Evolutionary conservation across 2,797 vertebrate genomes (phyloP), one percentile per base, ranked within the genome.

Genomic region (Echeneis naucrates): DNA sequence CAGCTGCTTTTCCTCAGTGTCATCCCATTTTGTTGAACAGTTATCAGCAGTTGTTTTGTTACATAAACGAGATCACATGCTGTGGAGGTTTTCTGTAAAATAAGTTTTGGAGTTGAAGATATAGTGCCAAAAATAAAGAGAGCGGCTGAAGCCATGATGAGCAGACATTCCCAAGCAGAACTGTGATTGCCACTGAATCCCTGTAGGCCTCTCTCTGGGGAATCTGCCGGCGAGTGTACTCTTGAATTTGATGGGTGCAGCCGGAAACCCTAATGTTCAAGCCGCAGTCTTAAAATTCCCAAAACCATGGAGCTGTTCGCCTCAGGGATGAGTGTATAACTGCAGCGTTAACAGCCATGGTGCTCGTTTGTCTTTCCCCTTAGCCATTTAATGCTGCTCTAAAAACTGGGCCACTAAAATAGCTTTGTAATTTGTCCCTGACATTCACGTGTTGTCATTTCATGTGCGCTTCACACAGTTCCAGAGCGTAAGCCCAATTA

Each of bases 221-320:
- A 90, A 86, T 84, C 62, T 81, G 68, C 70, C 56, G 8, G 52
- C 37, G 50, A 52, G 73, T 53, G 69, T 72, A 55, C 67, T 87
- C 73, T 75, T 66, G 63, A 69, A 81, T 89, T 77, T 77, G 82
- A 88, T 52, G 71, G 64, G 45, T 69, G 82, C 47, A 81, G 68
- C 72, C 74, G 68, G 85, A 87, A 91, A 91, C 56, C 76, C 56
- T 84, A 68, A 86, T 73, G 79, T 83, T 84, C 45, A 55, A 82
- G 78, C 77, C 86, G 21, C 68, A 63, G 76, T 74, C 81, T 72
- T 80, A 79, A 85, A 90, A 89, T 84, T 82, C 32, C 62, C 48
- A 4, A 79, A 78, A 82, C 52, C 74, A 75, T 74, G 64, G 61
- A 82, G 67, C 48, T 63, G 57, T 65, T 72, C 72, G 74, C 81